Evolutionary conservation across 2,888 invertebrate species (phyloP), one percentile per base, ranked within the genome.

Genomic region (Leptinotarsa haldemani): DNA sequence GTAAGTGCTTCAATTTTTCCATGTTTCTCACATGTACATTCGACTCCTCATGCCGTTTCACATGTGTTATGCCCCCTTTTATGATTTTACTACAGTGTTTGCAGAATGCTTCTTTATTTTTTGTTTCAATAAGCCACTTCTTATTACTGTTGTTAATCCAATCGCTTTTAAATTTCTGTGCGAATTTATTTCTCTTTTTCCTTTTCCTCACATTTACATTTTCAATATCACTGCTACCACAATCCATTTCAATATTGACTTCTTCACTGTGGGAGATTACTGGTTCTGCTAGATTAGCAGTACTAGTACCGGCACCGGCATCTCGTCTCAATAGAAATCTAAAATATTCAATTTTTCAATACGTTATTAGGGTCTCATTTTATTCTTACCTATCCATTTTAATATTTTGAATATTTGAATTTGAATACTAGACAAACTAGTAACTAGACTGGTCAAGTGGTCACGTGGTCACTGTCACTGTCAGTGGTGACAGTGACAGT

Each of bases 151-250:
- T 5, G 47, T 30, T 65, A 18, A 46, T 20, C 47, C 64, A 65
- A 40, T 65, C 18, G 4, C 47, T 65, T 46, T 65, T 65, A 47
- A 65, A 65, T 65, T 65, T 65, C 40, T 65, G 64, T 40, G 46
- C 20, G 47, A 46, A 65, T 30, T 40, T n/a, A 18, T n/a, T 63
- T 63, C 30, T 22, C 25, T 63, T 30, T 40, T 65, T 47, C 30
- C 18, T 47, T 30, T 65, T 40, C 40, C n/a, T 53, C 53, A 53
- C 18, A 53, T 53, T 53, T 12, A 53, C n/a, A 53, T 53, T 53
- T 53, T 53, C 20, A 18, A 18, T 53, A 18, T 53, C 53, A 53
- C 53, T 53, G 53, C 15, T 18, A 18, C 18, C 53, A 18, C 16
- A n/a, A 18, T 20, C 20, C 20, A 16, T 53, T 53, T 53, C 53